phyloP scores from a whole-genome alignment of 2,797 vertebrate species.

The Enteromius afrohamiltoni region DNA sequence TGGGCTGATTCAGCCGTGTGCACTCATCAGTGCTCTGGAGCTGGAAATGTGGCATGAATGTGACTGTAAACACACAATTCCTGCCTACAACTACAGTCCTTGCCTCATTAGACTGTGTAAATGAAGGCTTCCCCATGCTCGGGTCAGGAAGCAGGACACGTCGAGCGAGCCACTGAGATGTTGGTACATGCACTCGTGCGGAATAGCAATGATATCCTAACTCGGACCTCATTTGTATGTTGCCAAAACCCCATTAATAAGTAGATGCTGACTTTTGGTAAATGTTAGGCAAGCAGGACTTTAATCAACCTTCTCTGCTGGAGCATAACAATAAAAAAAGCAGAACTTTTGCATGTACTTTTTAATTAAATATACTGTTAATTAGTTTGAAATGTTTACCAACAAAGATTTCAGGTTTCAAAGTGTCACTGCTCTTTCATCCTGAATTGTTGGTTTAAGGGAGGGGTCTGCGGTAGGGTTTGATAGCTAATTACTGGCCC shows the following conservation, averaged over 20 bases:
- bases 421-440: constrained; percentile 68
- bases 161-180: constrained; percentile 45
- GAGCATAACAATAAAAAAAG: constrained; percentile 40
- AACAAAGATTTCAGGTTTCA: constrained; percentile 65
- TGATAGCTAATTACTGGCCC: constrained; percentile 74
- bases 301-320: constrained; percentile 53
- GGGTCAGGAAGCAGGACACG: constrained; percentile 52
- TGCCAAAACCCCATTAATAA: constrained; percentile 40
- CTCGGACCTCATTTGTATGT: constrained; percentile 46
- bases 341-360: constrained; percentile 27
- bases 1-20: constrained; percentile 68
- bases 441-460: constrained; percentile 66
- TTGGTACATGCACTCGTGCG: constrained; percentile 20
- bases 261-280: constrained; percentile 30
- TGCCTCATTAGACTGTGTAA: constrained; percentile 69
- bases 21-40: constrained; percentile 62
- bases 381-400: constrained; percentile 69
- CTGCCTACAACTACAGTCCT: constrained; percentile 60
- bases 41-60: constrained; percentile 50
- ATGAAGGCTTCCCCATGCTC: constrained; percentile 57
- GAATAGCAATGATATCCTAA: constrained; percentile 55
- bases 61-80: constrained; percentile 55
- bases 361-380: constrained; percentile 60
- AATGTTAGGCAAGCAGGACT: constrained; percentile 36
- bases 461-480: constrained; percentile 51